Evolutionary conservation across 2,113 vertebrate species (phyloP).

Genomic region (Silurus meridionalis): DNA sequence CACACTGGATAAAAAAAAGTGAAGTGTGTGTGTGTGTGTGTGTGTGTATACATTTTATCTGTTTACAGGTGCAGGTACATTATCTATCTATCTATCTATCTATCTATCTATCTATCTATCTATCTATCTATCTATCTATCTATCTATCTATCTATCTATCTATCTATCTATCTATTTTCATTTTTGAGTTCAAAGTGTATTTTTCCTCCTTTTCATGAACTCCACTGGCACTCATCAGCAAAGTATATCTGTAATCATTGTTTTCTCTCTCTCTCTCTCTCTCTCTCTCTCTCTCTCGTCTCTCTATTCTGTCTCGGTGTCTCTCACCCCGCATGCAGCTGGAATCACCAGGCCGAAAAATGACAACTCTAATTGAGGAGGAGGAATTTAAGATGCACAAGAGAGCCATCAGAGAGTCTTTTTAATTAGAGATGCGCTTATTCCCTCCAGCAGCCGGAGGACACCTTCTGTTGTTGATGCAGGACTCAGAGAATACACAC

Average conservation of each 20-base stretch:
- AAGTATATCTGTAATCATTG: constrained; percentile 36
- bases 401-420: constrained; percentile 65
- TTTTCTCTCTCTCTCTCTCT: constrained; percentile 5
- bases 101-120: not conserved
- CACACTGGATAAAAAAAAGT: not conserved
- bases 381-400: constrained; percentile 65
- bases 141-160: not conserved
- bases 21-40: not conserved
- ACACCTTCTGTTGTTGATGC: constrained; percentile 58
- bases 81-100: too few relatives aligned
- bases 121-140: not conserved
- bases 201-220: constrained; percentile 41
- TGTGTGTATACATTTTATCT: too few relatives aligned
- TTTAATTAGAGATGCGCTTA: constrained; percentile 68
- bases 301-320: constrained; percentile 17
- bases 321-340: constrained; percentile 11
- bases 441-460: constrained; percentile 57
- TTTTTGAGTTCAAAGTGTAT: not conserved
- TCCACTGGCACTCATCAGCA: constrained; percentile 44
- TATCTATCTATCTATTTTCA: constrained; percentile 12
- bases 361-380: constrained; percentile 56
- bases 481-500: constrained; percentile 25
- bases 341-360: constrained; percentile 41
- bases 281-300: constrained; percentile 27
- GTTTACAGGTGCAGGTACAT: too few relatives aligned